A percentile compares a stretch with the other conserved stretches of the same genome.
Evolutionary conservation across 1,140 invertebrate genomes (phyloP).

Genomic region (Temnothorax longispinosus): DNA sequence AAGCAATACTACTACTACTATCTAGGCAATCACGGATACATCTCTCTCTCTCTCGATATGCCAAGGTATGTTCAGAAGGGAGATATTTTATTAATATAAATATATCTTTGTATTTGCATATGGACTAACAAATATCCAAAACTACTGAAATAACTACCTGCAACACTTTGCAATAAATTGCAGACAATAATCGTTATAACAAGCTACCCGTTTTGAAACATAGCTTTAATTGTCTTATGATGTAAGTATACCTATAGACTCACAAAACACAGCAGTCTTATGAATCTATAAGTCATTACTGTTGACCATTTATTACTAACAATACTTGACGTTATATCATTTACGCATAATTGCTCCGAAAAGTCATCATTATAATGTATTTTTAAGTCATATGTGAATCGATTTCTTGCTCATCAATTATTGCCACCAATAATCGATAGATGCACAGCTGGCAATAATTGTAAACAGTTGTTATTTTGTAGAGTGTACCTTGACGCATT

Average conservation of each 20-base stretch:
- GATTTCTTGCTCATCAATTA: constrained; percentile 39
- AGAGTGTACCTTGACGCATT: constrained; percentile 8
- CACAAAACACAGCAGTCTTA: constrained; percentile 16
- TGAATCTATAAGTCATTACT: constrained; percentile 46
- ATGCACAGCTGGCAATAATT: constrained; percentile 28
- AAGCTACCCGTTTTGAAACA: constrained; percentile 19
- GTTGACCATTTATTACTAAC: not conserved
- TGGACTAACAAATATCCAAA: constrained; percentile 28
- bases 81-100: constrained; percentile 34
- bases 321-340: constrained; percentile 41
- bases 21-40: constrained; percentile 65
- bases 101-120: not conserved
- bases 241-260: constrained; percentile 1
- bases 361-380: constrained; percentile 27
- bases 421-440: constrained; percentile 21
- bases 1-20: constrained; percentile 56
- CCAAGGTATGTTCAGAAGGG: constrained; percentile 18
- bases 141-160: constrained; percentile 21
- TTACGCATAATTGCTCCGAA: constrained; percentile 32
- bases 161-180: constrained; percentile 26
- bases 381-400: constrained; percentile 21
- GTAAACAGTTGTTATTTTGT: not conserved
- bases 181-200: constrained; percentile 10
- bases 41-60: constrained; percentile 54
- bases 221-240: constrained; percentile 25